Percentiles rank a stretch among this genome's conserved stretches.
Evolutionary conservation across 2,888 invertebrate genomes (phyloP).

Genomic region (Euzophera pinguis): DNA sequence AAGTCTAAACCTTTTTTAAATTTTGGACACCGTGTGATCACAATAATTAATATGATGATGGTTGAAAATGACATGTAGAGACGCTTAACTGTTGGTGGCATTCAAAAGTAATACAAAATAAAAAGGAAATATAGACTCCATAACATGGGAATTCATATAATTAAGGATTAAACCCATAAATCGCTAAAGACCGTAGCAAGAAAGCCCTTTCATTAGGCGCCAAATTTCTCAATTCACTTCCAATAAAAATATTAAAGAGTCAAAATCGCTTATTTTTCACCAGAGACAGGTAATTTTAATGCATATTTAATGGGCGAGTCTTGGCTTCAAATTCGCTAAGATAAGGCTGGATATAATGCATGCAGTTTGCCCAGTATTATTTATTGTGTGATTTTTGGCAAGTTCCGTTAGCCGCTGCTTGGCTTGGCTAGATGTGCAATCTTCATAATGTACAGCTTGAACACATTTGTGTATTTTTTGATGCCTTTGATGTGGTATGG

Average conservation of each 20-base stretch:
- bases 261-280: conserved; percentile 60
- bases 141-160: background rate
- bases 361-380: conserved; percentile 75
- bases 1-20: too few relatives aligned
- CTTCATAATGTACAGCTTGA: conserved; percentile 78
- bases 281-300: conserved; percentile 77
- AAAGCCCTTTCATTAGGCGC: background rate
- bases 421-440: conserved; percentile 76
- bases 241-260: conserved; percentile 35
- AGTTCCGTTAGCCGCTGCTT: conserved; percentile 61
- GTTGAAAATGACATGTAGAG: too few relatives aligned
- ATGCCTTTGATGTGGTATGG: conserved; percentile 32
- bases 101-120: background rate
- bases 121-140: background rate
- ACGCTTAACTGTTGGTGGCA: too few relatives aligned
- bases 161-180: background rate
- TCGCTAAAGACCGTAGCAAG: background rate
- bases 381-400: conserved; percentile 80
- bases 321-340: conserved; percentile 79
- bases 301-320: conserved; percentile 79
- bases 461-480: conserved; percentile 49
- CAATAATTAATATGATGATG: too few relatives aligned
- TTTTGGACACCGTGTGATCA: too few relatives aligned
- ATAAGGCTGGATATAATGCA: conserved; percentile 78
- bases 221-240: conserved; percentile 37